These are phyloP conservation scores for Furcifer pardalis DNA, from an alignment of 2,797 vertebrate species.

Conservation along the genomic window DNA sequence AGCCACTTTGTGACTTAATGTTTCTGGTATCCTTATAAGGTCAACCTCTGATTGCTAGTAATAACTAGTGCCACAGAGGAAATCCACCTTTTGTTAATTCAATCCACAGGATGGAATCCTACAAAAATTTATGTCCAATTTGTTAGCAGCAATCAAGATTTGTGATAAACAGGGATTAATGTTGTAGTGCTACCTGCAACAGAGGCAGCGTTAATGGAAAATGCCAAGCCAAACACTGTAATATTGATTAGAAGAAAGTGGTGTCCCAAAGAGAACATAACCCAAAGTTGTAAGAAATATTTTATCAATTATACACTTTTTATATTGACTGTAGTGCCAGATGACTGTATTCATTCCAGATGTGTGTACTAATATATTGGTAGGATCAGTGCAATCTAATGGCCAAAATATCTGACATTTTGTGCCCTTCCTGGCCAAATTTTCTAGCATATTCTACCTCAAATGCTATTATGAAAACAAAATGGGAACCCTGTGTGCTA, in stretches of 20 bases:
- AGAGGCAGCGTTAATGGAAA: not conserved
- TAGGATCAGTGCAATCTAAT: not conserved
- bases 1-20: not conserved
- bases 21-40: not conserved
- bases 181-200: not conserved
- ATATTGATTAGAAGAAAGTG: not conserved
- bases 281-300: not conserved
- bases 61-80: not conserved
- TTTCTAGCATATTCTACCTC: not conserved
- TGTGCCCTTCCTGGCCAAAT: not conserved
- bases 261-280: rapidly evolving
- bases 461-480: not conserved
- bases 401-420: not conserved
- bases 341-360: too few species aligned
- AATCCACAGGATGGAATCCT: not conserved
- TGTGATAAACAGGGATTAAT: not conserved
- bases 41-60: constrained; percentile 22
- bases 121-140: not conserved
- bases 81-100: not conserved
- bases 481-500: not conserved
- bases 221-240: not conserved
- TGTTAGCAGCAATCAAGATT: not conserved
- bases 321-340: not conserved
- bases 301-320: not conserved
- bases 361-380: not conserved